phyloP scores from a whole-genome alignment of 2,797 vertebrate species.

The Lophotriccus pileatus region DNA sequence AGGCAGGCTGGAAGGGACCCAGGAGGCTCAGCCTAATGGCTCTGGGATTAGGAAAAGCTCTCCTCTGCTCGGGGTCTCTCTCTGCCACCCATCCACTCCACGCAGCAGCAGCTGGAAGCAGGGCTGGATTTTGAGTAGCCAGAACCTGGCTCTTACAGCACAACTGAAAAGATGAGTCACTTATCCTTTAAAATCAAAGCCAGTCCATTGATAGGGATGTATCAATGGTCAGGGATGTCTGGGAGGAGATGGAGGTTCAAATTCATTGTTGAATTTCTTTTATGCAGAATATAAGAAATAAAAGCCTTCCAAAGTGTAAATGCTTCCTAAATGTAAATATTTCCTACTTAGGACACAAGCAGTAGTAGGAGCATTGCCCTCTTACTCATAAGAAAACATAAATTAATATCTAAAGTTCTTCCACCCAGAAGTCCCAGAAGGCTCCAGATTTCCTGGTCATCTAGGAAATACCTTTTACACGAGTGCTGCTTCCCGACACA shows the following conservation, averaged over 20 bases:
- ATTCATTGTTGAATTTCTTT: background rate
- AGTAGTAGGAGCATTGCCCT: background rate
- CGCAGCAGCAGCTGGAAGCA: background rate
- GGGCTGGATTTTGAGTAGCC: background rate
- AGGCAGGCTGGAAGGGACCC: slow-evolving; percentile 33
- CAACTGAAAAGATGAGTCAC: background rate
- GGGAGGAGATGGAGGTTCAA: background rate
- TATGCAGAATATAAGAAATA: background rate
- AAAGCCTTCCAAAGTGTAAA: background rate
- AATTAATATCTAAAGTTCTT: background rate
- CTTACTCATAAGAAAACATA: background rate
- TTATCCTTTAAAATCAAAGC: background rate
- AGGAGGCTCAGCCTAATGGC: slow-evolving; percentile 16
- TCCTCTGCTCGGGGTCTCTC: background rate
- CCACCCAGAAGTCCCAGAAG: background rate
- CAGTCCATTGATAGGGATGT: background rate
- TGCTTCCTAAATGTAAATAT: background rate
- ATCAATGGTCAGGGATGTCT: background rate
- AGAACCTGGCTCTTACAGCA: background rate
- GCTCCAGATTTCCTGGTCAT: background rate
- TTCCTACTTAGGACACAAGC: background rate
- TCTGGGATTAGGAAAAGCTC: background rate
- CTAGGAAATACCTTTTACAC: background rate
- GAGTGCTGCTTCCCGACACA: background rate
- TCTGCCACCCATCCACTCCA: background rate